Conservation (phyloP, 2,113 vertebrate genomes). For the Poeciliopsis turrubarensis region DNA sequence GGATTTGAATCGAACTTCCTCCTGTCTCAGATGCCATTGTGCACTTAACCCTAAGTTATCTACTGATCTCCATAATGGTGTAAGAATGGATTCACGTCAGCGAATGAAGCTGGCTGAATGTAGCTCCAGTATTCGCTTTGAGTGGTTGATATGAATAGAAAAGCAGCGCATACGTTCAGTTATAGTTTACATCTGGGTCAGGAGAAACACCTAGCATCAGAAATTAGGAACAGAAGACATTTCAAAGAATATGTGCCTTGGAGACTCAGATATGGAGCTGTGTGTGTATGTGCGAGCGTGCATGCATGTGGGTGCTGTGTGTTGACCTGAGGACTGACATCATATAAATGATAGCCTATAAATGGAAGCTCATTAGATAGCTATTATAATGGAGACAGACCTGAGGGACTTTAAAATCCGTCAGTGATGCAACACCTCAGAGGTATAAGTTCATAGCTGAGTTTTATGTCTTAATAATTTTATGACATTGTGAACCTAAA, state of each 20-base stretch:
- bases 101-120: background rate
- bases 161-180: background rate
- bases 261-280: constrained; percentile 33
- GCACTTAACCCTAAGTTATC: background rate
- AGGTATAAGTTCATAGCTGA: constrained; percentile 37
- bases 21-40: background rate
- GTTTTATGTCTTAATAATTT: background rate
- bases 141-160: background rate
- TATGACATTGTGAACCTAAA: background rate
- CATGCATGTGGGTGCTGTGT: constrained; percentile 41
- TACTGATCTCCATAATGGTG: background rate
- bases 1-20: background rate
- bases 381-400: constrained; percentile 64
- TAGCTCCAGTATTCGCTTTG: background rate
- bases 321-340: constrained; percentile 73
- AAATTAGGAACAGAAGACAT: constrained; percentile 34
- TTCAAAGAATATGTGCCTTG: constrained; percentile 45
- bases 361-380: constrained; percentile 75
- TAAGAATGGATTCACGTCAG: background rate
- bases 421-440: constrained; percentile 49
- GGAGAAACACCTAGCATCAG: constrained; percentile 35
- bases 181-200: constrained; percentile 41
- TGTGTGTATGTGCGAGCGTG: constrained; percentile 25
- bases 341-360: constrained; percentile 74
- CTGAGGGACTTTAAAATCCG: constrained; percentile 46